Conservation (phyloP, 2,888 invertebrate genomes). For the Leptinotarsa haldemani region DNA sequence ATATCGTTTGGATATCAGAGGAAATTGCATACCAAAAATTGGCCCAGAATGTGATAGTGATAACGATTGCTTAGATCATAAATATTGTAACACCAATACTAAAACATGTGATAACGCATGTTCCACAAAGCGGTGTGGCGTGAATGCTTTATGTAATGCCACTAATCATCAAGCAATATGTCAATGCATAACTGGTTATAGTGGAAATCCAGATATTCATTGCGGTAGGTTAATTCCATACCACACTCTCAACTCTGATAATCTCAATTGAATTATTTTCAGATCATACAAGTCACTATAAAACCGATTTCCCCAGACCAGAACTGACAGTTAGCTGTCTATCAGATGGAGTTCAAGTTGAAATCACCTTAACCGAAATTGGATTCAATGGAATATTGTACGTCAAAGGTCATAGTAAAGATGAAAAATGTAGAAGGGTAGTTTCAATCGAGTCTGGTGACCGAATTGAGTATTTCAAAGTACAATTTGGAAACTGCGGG, state of each 20-base stretch:
- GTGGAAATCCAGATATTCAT: conserved; percentile 79
- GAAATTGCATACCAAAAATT: conserved; percentile 70
- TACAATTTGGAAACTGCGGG: conserved; percentile 91
- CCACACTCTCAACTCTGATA: neutral
- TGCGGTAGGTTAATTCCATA: conserved; percentile 71
- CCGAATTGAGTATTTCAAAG: conserved; percentile 75
- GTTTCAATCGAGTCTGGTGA: conserved; percentile 73
- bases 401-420: conserved; percentile 94
- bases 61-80: conserved; percentile 81
- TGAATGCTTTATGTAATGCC: conserved; percentile 82
- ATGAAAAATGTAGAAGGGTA: conserved; percentile 87
- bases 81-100: conserved; percentile 77
- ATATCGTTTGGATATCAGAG: conserved; percentile 72
- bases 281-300: conserved; percentile 66
- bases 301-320: conserved; percentile 85
- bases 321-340: conserved; percentile 90
- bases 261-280: conserved; percentile 32
- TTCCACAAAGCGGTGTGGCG: conserved; percentile 77
- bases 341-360: conserved; percentile 91
- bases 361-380: conserved; percentile 78
- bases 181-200: conserved; percentile 80
- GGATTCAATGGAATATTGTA: conserved; percentile 92
- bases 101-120: conserved; percentile 87
- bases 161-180: conserved; percentile 82
- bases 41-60: conserved; percentile 76